Evolutionary conservation across 2,797 vertebrate genomes (phyloP).

Genomic region (Chanos chanos): DNA sequence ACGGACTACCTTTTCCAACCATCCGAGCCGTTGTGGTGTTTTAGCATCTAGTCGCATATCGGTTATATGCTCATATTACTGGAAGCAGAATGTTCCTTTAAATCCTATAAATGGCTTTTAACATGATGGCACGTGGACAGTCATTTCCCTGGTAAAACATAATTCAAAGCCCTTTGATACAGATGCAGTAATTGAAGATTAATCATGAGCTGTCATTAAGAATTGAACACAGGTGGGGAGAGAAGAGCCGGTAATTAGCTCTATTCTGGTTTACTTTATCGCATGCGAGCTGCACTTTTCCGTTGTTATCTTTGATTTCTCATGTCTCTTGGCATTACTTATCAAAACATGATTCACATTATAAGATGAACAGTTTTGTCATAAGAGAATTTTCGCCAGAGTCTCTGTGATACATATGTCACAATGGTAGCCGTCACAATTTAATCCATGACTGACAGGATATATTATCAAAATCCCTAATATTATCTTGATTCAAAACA

Average conservation of each 20-base stretch:
- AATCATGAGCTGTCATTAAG: slow-evolving; percentile 32
- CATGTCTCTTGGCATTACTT: slow-evolving; percentile 10
- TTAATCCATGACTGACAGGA: neutral
- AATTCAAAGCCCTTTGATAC: slow-evolving; percentile 34
- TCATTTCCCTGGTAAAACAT: slow-evolving; percentile 23
- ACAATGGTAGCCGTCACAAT: slow-evolving; percentile 1
- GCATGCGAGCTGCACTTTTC: slow-evolving; percentile 31
- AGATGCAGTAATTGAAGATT: slow-evolving; percentile 37
- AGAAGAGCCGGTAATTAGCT: slow-evolving; percentile 30
- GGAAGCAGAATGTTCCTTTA: too few species aligned
- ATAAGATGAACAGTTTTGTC: slow-evolving; percentile 22
- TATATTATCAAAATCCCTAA: too few species aligned
- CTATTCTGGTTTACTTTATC: slow-evolving; percentile 26
- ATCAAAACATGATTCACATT: slow-evolving; percentile 34
- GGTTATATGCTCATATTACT: too few species aligned
- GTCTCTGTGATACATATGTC: slow-evolving; percentile 7
- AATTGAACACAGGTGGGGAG: slow-evolving; percentile 36
- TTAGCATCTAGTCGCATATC: too few species aligned
- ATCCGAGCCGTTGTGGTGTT: too few species aligned
- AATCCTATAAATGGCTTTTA: too few species aligned
- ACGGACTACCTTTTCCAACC: too few species aligned
- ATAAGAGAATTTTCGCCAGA: slow-evolving; percentile 22
- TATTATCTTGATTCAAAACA: too few species aligned
- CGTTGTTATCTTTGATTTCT: slow-evolving; percentile 34
- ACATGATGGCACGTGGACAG: slow-evolving; percentile 2